Base-by-base conservation (phyloP, 92 coral and sea anemone species). In the Micromussa lordhowensis region DNA sequence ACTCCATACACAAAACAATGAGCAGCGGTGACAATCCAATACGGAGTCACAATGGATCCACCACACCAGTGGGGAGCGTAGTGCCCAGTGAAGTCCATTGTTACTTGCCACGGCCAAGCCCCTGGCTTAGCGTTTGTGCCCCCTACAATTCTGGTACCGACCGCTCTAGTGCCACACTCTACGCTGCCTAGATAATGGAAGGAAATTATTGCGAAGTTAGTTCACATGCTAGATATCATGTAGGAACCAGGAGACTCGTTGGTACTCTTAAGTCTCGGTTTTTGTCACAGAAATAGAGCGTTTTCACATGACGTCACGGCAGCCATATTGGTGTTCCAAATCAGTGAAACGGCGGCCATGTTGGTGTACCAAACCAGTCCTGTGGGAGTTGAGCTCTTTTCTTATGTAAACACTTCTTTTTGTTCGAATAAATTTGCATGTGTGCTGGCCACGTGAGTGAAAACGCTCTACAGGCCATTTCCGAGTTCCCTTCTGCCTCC, bases 1-100 rank as follows among this genome's bases (percentile, higher is more conserved):
- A 78, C 85, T 61, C 96, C 84, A 61, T 87, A 90, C 29, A 76
- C 91, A 61, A 96, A 96, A 88, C 99, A 96, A 78, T 96, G 99
- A 63, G 99, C 95, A 26, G 99, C 99, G 18, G 98, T 96, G 5
- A 96, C 92, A 30, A 96, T 92, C 96, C 96, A 96, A n/a, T 94
- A 35, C 3, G 89, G 91, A 21, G 93, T 88, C 13, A 96, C 90
- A 73, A 96, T 91, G 3, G 98, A 95, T 0, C 98, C 99, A 22
- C 98, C 99, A 30, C 99, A 95, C 98, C 95, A 92, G 79, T 97
- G 99, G 48, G 93, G 92, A 1, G 91, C 84, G 1, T 75, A 24
- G 14, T 92, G 86, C 0, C 77, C 93, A 15, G 54, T 78, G 75
- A 94, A 95, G 68, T 92, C 94, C 94, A 97, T 92, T 28, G 96